Conservation (phyloP, 2,113 vertebrate genomes). For the Plecotus auritus region DNA sequence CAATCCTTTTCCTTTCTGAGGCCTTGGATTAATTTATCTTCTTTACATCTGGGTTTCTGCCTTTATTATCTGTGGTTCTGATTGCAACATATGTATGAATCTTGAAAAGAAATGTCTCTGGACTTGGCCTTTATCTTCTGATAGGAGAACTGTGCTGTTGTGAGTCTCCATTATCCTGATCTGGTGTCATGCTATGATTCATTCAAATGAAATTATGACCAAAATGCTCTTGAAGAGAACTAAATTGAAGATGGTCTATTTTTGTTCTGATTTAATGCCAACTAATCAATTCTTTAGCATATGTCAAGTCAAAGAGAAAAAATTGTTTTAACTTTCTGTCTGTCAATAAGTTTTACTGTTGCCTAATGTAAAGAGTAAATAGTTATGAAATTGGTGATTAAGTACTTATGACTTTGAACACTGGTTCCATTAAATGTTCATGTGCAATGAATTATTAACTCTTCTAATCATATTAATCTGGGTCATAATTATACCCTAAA, state of each 20-base stretch:
- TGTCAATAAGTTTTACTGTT: neutral
- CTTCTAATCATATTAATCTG: slow-evolving; percentile 27
- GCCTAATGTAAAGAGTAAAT: neutral
- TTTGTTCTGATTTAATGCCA: neutral
- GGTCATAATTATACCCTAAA: neutral
- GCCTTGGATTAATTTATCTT: neutral
- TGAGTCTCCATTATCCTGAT: neutral
- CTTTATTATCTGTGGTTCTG: neutral
- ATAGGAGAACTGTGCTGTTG: neutral
- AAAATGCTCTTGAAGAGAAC: neutral
- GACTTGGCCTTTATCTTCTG: neutral
- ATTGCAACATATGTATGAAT: neutral
- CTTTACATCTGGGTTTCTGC: neutral
- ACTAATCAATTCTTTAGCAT: neutral
- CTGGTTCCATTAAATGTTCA: neutral
- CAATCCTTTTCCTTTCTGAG: neutral
- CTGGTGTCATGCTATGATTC: neutral
- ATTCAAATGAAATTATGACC: neutral
- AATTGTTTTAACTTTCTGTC: neutral
- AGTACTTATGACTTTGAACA: neutral
- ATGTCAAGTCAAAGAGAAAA: slow-evolving; percentile 1
- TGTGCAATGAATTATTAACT: neutral
- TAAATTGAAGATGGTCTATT: neutral
- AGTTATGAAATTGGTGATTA: neutral
- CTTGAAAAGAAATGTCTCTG: slow-evolving; percentile 27